These are phyloP conservation scores for Aythya baeri DNA, from an alignment of 2,113 vertebrate genomes.

Conservation along the genomic window DNA sequence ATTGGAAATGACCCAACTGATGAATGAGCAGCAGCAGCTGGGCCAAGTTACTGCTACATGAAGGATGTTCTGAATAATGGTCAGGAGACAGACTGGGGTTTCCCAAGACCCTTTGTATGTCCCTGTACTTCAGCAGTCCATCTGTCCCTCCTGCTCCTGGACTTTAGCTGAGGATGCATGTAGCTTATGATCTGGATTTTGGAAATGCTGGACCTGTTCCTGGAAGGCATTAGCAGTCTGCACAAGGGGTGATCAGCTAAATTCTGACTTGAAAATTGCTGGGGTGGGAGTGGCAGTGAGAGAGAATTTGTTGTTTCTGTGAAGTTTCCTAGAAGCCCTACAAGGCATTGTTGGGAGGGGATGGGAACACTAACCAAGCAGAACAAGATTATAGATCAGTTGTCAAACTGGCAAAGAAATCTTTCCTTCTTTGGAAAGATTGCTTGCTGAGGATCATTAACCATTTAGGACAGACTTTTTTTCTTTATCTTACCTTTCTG, in stretches of 20 bases:
- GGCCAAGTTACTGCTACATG: not conserved
- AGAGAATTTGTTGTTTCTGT: not conserved
- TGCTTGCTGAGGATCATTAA: slow-evolving; percentile 74
- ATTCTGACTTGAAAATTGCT: not conserved
- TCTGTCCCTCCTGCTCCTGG: not conserved
- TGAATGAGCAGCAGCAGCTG: not conserved
- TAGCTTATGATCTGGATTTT: not conserved
- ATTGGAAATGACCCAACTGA: not conserved
- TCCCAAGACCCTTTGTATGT: not conserved
- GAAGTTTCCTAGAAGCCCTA: slow-evolving; percentile 13
- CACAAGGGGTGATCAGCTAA: not conserved
- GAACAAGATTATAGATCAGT: slow-evolving; percentile 68
- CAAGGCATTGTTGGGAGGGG: not conserved
- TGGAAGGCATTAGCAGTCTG: not conserved
- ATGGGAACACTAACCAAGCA: slow-evolving; percentile 13
- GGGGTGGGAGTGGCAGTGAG: not conserved
- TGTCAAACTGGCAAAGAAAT: slow-evolving; percentile 56
- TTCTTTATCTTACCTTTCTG: not conserved
- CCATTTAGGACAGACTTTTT: slow-evolving; percentile 45
- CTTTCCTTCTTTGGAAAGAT: slow-evolving; percentile 60
- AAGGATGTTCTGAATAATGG: not conserved
- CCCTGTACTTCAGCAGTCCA: no score
- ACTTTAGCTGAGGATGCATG: not conserved
- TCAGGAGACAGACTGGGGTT: not conserved
- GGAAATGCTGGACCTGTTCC: not conserved